Evolutionary conservation across 2,797 vertebrate genomes (phyloP).

Genomic region (Pangasius krempfi): DNA sequence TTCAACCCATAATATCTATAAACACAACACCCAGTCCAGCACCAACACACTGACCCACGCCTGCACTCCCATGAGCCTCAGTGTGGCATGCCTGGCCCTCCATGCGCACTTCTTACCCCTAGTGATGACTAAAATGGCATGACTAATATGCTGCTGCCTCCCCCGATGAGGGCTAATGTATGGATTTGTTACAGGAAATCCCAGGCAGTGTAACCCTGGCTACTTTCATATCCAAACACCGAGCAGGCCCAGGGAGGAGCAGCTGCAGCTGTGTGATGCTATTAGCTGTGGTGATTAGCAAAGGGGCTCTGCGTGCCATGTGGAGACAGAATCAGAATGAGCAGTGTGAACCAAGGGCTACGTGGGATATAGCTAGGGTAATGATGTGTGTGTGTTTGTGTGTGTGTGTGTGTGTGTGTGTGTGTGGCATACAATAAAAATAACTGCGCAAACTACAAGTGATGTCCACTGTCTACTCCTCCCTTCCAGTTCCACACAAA

Average conservation of each 20-base stretch:
- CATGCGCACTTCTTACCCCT: constrained; percentile 26
- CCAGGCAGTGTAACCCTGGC: constrained; percentile 48
- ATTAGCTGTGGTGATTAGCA: constrained; percentile 60
- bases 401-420: constrained; percentile 25
- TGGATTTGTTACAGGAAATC: constrained; percentile 58
- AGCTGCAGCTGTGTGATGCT: constrained; percentile 55
- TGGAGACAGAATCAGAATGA: constrained; percentile 35
- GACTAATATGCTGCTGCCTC: constrained; percentile 56
- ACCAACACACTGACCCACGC: constrained; percentile 37
- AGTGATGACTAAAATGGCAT: constrained; percentile 55
- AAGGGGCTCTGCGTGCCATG: constrained; percentile 46
- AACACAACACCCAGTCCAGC: constrained; percentile 22
- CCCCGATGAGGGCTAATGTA: constrained; percentile 58
- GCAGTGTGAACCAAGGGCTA: constrained; percentile 24
- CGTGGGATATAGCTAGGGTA: constrained; percentile 20
- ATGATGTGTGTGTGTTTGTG: constrained; percentile 12
- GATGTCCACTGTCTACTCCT: background rate
- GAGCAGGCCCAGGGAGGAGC: constrained; percentile 46
- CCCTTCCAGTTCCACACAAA: background rate
- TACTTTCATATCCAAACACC: constrained; percentile 53
- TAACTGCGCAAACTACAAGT: background rate
- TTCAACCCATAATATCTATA: constrained; percentile 25
- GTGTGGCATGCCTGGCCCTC: constrained; percentile 32
- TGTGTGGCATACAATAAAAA: constrained; percentile 5
- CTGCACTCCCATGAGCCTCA: constrained; percentile 43